phyloP scores from a whole-genome alignment of 2,113 vertebrate species.

The Eidolon helvum region DNA sequence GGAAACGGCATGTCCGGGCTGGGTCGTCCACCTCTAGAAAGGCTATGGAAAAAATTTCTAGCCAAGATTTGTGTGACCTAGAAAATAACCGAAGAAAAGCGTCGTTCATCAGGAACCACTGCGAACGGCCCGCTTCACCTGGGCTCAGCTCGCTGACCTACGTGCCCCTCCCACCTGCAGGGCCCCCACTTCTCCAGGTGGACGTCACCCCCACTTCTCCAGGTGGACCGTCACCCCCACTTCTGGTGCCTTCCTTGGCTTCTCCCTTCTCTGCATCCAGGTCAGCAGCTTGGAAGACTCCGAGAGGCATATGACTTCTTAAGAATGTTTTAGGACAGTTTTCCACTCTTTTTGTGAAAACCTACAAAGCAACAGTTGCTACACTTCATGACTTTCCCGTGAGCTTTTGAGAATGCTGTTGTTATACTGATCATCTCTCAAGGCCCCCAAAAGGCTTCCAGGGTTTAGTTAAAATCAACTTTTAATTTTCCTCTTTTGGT shows the following conservation, averaged over 20 bases:
- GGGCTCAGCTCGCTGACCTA: too few species aligned
- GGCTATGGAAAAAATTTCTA: background rate
- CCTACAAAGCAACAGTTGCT: background rate
- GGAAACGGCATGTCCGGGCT: background rate
- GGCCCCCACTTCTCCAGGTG: accelerated
- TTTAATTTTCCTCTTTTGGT: too few species aligned
- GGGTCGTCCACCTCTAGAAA: background rate
- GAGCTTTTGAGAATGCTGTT: background rate
- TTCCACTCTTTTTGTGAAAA: background rate
- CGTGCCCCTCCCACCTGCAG: too few species aligned
- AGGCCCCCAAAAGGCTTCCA: background rate
- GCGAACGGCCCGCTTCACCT: too few species aligned
- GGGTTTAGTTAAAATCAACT: background rate
- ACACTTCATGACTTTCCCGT: background rate
- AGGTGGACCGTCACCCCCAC: background rate
- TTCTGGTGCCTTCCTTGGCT: background rate
- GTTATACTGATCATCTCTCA: background rate
- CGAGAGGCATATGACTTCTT: background rate
- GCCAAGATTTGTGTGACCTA: background rate
- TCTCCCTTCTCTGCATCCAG: background rate
- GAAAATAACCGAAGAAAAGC: background rate
- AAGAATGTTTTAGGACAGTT: background rate
- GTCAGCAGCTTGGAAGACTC: background rate
- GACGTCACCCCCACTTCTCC: too few species aligned
- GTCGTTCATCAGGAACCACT: accelerated